Conservation (phyloP, 2,888 invertebrate species). For the Arge pagana region DNA sequence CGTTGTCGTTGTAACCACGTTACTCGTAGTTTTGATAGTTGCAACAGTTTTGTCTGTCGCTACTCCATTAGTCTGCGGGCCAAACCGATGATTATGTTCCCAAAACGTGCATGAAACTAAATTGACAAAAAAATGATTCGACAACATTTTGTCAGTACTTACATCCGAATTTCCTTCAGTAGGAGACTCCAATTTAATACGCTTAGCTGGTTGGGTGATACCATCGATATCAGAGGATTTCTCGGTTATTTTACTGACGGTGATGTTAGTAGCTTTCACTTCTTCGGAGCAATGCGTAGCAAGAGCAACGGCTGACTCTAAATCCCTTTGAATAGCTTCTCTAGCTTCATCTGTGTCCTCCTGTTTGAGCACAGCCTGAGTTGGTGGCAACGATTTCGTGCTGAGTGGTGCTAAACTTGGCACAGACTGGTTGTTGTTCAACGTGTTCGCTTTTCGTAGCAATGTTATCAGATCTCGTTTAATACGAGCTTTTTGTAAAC, state of each 20-base stretch:
- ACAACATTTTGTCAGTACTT: background rate
- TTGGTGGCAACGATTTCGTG: slow-evolving; percentile 1
- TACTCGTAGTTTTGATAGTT: slow-evolving; percentile 51
- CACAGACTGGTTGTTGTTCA: slow-evolving; percentile 46
- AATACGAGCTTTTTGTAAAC: slow-evolving; percentile 73
- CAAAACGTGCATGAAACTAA: no score
- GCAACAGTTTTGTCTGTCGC: slow-evolving; percentile 58
- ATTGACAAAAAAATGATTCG: no score
- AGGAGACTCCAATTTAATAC: slow-evolving; percentile 45
- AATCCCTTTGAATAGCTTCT: slow-evolving; percentile 66
- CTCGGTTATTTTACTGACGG: background rate
- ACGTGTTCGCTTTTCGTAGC: slow-evolving; percentile 67
- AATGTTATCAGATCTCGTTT: slow-evolving; percentile 70
- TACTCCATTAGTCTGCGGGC: no score
- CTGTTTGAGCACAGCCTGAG: slow-evolving; percentile 35
- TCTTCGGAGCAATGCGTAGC: slow-evolving; percentile 68
- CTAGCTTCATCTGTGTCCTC: slow-evolving; percentile 48
- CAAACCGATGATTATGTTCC: no score
- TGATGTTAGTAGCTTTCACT: slow-evolving; percentile 31
- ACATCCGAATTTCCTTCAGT: slow-evolving; percentile 20
- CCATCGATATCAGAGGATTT: slow-evolving; percentile 19
- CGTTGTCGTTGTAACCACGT: slow-evolving; percentile 55
- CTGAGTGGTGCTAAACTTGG: slow-evolving; percentile 23
- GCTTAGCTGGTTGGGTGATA: slow-evolving; percentile 34
- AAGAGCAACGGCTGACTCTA: slow-evolving; percentile 65